phyloP scores from a whole-genome alignment of 2,113 vertebrate genomes.

The Australoheros scitulus region DNA sequence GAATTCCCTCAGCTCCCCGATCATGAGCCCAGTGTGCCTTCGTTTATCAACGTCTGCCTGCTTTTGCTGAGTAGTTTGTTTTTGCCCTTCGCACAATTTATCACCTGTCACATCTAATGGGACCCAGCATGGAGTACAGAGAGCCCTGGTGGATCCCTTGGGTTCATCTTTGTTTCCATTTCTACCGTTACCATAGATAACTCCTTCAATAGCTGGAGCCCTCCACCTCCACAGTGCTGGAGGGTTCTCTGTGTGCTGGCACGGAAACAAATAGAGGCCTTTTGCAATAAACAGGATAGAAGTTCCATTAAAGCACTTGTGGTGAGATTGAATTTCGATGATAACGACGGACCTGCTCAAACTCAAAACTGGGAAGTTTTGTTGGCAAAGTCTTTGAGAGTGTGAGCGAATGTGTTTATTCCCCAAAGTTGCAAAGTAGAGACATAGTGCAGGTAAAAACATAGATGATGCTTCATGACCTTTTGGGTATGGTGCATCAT shows the following conservation, averaged over 20 bases:
- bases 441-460: neutral
- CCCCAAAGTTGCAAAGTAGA: neutral
- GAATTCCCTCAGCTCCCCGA: constrained; percentile 73
- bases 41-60: constrained; percentile 77
- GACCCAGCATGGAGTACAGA: constrained; percentile 54
- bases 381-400: neutral
- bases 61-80: constrained; percentile 82
- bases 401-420: neutral
- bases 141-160: constrained; percentile 55
- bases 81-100: constrained; percentile 78
- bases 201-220: constrained; percentile 40
- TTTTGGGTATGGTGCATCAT: too few relatives aligned
- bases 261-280: constrained; percentile 11
- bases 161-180: constrained; percentile 65
- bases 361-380: neutral
- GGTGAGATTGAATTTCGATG: neutral
- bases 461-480: too few relatives aligned
- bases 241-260: constrained; percentile 31
- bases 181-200: constrained; percentile 52
- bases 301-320: constrained; percentile 5
- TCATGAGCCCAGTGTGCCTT: constrained; percentile 65
- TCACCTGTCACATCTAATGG: constrained; percentile 82
- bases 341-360: neutral
- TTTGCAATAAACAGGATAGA: constrained; percentile 11
- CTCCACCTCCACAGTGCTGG: constrained; percentile 9